Evolutionary conservation across 2,888 invertebrate species (phyloP).

Genomic region (Drosophila robusta): DNA sequence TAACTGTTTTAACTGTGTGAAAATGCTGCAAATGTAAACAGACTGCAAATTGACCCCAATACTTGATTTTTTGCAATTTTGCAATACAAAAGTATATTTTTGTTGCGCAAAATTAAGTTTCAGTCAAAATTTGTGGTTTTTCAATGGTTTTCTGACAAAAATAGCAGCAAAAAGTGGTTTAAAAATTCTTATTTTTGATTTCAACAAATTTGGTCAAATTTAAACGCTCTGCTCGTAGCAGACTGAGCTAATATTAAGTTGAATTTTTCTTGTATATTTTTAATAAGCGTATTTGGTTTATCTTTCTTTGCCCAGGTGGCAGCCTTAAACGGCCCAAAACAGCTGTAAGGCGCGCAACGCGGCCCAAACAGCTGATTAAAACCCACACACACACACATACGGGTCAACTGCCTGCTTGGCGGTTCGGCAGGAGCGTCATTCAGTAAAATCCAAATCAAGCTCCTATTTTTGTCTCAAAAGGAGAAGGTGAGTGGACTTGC

Average conservation of each 20-base stretch:
- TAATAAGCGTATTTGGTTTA: not conserved
- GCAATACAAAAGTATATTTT: not conserved
- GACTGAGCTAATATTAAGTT: not conserved
- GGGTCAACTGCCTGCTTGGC: constrained; percentile 46
- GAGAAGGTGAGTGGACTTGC: not conserved
- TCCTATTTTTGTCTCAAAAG: not conserved
- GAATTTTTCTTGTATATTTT: not conserved
- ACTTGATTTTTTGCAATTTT: constrained; percentile 1
- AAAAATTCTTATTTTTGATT: not conserved
- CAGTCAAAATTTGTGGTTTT: not conserved
- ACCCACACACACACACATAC: constrained; percentile 18
- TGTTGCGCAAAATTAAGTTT: not conserved
- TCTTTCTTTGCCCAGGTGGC: constrained; percentile 52
- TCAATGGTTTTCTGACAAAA: not conserved
- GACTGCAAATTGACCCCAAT: constrained; percentile 32
- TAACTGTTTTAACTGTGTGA: constrained; percentile 4
- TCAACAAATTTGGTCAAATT: not conserved
- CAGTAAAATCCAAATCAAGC: constrained; percentile 30
- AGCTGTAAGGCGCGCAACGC: constrained; percentile 60
- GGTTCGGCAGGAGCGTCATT: constrained; percentile 49
- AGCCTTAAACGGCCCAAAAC: too few species aligned
- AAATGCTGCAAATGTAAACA: constrained; percentile 42
- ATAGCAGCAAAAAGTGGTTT: not conserved
- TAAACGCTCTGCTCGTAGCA: not conserved
- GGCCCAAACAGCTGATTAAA: constrained; percentile 61